Base-by-base conservation (phyloP, 2,797 vertebrate genomes). In the Thalassophryne amazonica region DNA sequence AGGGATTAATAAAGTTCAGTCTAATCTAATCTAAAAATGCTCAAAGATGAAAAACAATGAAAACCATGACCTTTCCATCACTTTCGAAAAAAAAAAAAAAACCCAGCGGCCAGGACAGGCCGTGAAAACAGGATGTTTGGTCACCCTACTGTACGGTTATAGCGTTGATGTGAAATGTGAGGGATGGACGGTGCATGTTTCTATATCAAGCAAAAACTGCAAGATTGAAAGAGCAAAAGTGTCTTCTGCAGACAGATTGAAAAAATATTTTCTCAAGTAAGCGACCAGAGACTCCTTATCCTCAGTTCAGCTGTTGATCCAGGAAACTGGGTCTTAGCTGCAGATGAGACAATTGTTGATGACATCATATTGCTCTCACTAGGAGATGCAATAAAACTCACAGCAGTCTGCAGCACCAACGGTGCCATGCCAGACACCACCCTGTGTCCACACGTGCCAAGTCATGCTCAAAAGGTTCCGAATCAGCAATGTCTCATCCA, bases 291-390 rank as follows among this genome's bases (percentile, higher is more conserved):
- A 60, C 36, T 62, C 49, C 51, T 74, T 62, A 77, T 69, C 61
- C 63, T 11, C 3, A 14, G 36, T 45, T 73, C 64, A 77, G 72
- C 73, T 78, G 72, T 76, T 61, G 62, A 51, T 79, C 64, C 55
- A 74, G 70, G 74, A 81, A 79, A 78, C 36, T 23, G 39, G 56
- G 60, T 69, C 69, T 78, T 72, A 74, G 58, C 61, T 64, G 27
- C 47, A 68, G 56, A 78, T 68, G 65, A 71, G 67, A 84, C 71
- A 84, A 65, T 73, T 77, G 69, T 65, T 79, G 59, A 80, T 80
- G 80, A 88, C 73, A 69, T 84, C 80, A 81, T 73, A 51, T 43
- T 47, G 20, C 39, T 41, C 49, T 63, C 57, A 39, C 45, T 80
- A 75, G 76, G 65, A 85, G 81, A 76, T 49, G 36, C 53, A 60